A percentile compares a stretch with the other conserved stretches of the same genome.
These are phyloP conservation scores for Argentina silus DNA, from an alignment of 2,797 vertebrate species.

Conservation along the genomic window DNA sequence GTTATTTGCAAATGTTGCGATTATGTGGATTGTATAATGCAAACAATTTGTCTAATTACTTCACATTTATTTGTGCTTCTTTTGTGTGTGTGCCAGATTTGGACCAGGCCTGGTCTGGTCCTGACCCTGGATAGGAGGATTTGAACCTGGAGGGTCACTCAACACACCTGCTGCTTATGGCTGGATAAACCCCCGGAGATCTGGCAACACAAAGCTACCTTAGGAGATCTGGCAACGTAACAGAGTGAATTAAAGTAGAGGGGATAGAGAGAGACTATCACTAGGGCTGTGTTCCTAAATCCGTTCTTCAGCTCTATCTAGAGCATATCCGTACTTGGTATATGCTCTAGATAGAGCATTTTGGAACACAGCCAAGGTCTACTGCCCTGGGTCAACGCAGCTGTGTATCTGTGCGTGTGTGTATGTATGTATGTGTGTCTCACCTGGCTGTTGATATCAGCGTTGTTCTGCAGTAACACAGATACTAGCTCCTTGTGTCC, in stretches of 20 bases:
- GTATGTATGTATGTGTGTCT: conserved; percentile 50
- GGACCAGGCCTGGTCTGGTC: too few relatives aligned
- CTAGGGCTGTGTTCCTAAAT: too few relatives aligned
- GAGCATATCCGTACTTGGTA: too few relatives aligned
- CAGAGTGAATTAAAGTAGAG: conserved; percentile 78
- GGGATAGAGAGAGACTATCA: conserved; percentile 37
- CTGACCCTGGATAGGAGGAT: too few relatives aligned
- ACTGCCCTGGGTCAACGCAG: neutral
- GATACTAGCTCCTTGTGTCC: conserved; percentile 94
- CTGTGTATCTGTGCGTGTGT: neutral
- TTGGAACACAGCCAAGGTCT: too few relatives aligned
- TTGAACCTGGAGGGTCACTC: too few relatives aligned
- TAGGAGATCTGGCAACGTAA: conserved; percentile 70
- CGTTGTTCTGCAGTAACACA: conserved; percentile 87
- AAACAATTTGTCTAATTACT: conserved; percentile 87
- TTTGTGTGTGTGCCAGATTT: too few relatives aligned
- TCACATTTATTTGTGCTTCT: conserved; percentile 82
- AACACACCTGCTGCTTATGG: too few relatives aligned
- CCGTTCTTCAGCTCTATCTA: too few relatives aligned
- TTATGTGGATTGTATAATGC: conserved; percentile 80
- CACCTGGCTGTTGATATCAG: conserved; percentile 94
- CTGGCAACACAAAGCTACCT: too few relatives aligned
- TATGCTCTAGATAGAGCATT: too few relatives aligned
- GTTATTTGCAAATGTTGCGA: conserved; percentile 82
- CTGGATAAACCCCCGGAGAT: too few relatives aligned